Conservation (phyloP, 2,888 invertebrate species). For the Steinernema hermaphroditum region DNA sequence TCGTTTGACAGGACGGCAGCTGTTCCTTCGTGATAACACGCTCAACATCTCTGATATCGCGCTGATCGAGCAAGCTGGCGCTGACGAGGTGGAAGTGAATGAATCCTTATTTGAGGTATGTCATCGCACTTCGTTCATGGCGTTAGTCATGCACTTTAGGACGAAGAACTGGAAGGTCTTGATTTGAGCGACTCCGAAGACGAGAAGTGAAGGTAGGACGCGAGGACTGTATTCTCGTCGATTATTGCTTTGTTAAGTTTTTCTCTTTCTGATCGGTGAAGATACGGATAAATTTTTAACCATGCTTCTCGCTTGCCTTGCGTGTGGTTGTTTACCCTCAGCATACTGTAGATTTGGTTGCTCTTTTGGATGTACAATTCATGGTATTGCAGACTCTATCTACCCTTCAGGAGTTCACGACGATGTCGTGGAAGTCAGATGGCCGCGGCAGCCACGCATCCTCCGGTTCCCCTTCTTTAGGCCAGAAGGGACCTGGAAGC, state of each 20-base stretch:
- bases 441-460: constrained; percentile 20
- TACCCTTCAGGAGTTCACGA: not conserved
- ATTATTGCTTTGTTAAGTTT: constrained; percentile 19
- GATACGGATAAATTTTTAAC: constrained; percentile 28
- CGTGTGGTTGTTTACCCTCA: constrained; percentile 21
- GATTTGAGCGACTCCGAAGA: constrained; percentile 38
- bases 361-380: constrained; percentile 1
- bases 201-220: constrained; percentile 33
- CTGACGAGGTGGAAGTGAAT: constrained; percentile 82
- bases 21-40: constrained; percentile 89
- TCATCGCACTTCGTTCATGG: not conserved
- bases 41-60: constrained; percentile 89
- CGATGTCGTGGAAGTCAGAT: constrained; percentile 27
- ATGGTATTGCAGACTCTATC: not conserved
- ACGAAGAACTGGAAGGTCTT: constrained; percentile 35
- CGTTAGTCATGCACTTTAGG: not conserved
- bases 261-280: not conserved
- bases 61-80: constrained; percentile 69
- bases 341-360: not conserved
- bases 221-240: constrained; percentile 1
- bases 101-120: constrained; percentile 79
- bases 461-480: constrained; percentile 12
- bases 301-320: constrained; percentile 26
- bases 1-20: constrained; percentile 76
- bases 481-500: constrained; percentile 24